Evolutionary conservation across 1,140 invertebrate species (phyloP).

Genomic region (Aplysia californica): DNA sequence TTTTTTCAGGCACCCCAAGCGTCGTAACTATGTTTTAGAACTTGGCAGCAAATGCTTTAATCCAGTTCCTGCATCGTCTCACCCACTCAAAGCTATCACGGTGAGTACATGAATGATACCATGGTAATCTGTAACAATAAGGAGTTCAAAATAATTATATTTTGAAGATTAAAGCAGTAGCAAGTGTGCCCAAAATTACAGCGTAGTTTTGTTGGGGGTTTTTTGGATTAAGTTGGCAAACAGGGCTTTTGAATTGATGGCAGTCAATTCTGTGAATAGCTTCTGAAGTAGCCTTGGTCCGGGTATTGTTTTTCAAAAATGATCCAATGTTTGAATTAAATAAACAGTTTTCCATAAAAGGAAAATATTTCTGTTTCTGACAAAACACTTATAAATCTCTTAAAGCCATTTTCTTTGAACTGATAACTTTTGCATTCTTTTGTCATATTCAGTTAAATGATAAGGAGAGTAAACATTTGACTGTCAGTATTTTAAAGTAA

Average conservation of each 20-base stretch:
- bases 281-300: no score
- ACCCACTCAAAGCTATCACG: constrained; percentile 72
- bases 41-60: constrained; percentile 35
- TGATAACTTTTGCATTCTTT: no score
- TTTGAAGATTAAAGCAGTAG: neutral
- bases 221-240: neutral
- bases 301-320: no score
- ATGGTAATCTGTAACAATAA: no score
- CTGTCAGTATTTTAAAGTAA: no score
- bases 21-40: constrained; percentile 58
- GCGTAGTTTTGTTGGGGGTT: neutral
- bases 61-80: constrained; percentile 64
- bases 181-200: neutral
- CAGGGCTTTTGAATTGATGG: neutral
- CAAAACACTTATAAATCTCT: no score
- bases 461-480: no score
- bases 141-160: constrained; percentile 43
- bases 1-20: constrained; percentile 50
- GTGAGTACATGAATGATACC: constrained; percentile 56
- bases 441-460: no score
- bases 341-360: no score
- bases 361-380: no score
- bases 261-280: neutral
- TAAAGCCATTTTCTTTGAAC: no score
- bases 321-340: no score